phyloP scores from a whole-genome alignment of 2,797 vertebrate species.

The Eulemur mongoz region DNA sequence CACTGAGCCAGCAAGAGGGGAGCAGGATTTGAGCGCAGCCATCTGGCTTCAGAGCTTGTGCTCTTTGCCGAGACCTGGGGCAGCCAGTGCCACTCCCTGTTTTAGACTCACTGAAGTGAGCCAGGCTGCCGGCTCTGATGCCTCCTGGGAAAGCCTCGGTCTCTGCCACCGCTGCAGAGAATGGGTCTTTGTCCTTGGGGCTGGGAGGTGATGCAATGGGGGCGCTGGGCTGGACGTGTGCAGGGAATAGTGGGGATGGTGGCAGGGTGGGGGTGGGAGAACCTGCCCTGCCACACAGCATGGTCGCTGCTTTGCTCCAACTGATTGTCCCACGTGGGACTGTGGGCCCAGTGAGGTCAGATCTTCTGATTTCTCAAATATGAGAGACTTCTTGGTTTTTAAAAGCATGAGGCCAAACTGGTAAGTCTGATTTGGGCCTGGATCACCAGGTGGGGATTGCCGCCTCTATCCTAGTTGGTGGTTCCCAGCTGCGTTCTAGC shows the following conservation, averaged over 20 bases:
- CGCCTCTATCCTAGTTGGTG: not conserved
- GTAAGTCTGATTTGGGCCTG: not conserved
- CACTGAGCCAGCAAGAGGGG: not conserved
- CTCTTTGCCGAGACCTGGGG: fast-evolving
- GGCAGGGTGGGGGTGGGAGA: fast-evolving
- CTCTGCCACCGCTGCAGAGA: not conserved
- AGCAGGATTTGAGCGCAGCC: not conserved
- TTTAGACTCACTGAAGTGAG: not conserved
- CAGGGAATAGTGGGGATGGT: not conserved
- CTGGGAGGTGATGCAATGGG: not conserved
- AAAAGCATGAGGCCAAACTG: not conserved
- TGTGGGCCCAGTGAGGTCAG: not conserved
- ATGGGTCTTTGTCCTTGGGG: not conserved
- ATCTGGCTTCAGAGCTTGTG: not conserved
- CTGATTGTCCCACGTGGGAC: not conserved
- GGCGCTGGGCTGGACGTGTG: fast-evolving
- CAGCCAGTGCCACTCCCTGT: not conserved
- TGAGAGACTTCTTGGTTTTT: not conserved
- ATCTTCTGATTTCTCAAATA: not conserved
- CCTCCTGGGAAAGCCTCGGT: not conserved
- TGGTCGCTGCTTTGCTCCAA: not conserved
- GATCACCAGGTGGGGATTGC: not conserved
- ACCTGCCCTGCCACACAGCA: fast-evolving
- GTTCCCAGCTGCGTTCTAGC: not conserved
- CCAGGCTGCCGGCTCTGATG: not conserved